Evolutionary conservation across 2,113 vertebrate species (phyloP).

Genomic region (Strix uralensis): DNA sequence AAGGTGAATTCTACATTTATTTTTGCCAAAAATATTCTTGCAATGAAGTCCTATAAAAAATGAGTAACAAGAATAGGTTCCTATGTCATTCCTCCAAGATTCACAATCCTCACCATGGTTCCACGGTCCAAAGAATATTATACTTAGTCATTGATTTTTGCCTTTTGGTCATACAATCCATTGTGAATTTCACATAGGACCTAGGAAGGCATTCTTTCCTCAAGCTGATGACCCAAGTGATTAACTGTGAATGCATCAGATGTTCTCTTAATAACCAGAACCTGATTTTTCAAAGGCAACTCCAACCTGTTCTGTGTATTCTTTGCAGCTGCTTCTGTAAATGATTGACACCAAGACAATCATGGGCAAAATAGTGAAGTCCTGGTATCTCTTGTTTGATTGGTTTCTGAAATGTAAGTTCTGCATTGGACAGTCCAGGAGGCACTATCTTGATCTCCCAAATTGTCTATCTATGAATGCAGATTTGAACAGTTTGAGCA

Average conservation of each 20-base stretch:
- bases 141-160: neutral
- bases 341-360: neutral
- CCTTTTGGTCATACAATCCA: neutral
- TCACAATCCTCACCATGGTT: neutral
- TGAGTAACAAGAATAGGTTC: neutral
- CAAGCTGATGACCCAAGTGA: neutral
- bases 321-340: neutral
- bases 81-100: neutral
- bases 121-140: neutral
- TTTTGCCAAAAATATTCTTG: neutral
- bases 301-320: neutral
- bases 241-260: neutral
- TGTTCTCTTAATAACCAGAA: neutral
- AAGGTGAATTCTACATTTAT: neutral
- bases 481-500: neutral
- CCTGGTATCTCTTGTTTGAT: neutral
- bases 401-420: neutral
- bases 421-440: neutral
- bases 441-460: neutral
- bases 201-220: fast-evolving
- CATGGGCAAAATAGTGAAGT: neutral
- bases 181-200: neutral
- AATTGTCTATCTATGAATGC: fast-evolving
- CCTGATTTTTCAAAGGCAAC: neutral
- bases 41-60: neutral